Base-by-base conservation (phyloP, 2,888 invertebrate species). In the Liodrosophila aerea region DNA sequence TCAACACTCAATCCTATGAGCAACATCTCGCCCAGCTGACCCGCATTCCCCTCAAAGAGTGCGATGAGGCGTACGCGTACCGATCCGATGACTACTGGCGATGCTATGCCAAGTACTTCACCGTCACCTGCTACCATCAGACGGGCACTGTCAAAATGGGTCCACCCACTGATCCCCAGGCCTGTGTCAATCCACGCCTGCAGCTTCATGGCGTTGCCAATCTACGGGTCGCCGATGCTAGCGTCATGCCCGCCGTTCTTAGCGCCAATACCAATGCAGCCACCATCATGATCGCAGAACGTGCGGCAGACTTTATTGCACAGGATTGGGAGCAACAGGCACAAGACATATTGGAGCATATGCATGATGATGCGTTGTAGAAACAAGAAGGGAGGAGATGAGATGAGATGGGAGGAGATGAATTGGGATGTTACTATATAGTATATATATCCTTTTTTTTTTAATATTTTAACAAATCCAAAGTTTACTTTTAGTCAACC, bases 231-330 rank as follows among this genome's bases (percentile, higher is more conserved):
- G 92, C 93, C 0, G 95, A 95, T 86, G 95, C 94, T 0, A 95
- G 95, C 50, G 92, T 96, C 37, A 96, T 96, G 95, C 96, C 95
- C 0, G 91, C 88, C 1, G 92, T 94, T 43, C 91, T 94, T 0
- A 95, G 94, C 81, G 95, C 94, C 4, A 96, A 96, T 88, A 95
- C 95, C 0, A 96, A 96, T 87, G 96, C 95, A 0, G 95, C 96
- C 0, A 92, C 93, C 0, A 94, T 96, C 9, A 96, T 96, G 96
- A 95, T 96, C 51, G 96, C 93, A 0, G 96, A 97, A 86, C 95
- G 95, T 75, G 95, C 92, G 0, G 92, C 94, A 1, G 95, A 96
- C 36, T 78, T 90, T 4, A 86, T 89, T 3, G 72, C 68, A 7
- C 59, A 85, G 40, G 82, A 88, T 29, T 89, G 88, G 88, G 31